Evolutionary conservation across 2,113 vertebrate genomes (phyloP).

Genomic region (Xyrauchen texanus): DNA sequence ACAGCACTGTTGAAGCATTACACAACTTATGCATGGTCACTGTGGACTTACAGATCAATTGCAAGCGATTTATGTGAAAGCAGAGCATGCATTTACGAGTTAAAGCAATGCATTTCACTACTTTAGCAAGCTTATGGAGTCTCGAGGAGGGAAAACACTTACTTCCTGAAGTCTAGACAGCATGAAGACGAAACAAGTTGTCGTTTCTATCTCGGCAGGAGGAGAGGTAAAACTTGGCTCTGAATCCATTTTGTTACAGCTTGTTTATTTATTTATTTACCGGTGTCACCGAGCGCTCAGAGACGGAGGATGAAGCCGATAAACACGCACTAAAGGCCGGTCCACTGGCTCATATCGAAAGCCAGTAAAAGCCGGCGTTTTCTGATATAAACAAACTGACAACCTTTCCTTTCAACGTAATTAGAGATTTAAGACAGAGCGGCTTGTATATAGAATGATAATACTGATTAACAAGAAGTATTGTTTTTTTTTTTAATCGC

Average conservation of each 20-base stretch:
- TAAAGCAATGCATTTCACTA: no score
- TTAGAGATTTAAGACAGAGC: background rate
- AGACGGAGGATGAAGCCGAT: background rate
- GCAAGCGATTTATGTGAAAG: no score
- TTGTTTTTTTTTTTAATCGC: no score
- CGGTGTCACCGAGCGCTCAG: background rate
- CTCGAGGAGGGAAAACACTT: conserved; percentile 28
- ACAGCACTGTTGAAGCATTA: no score
- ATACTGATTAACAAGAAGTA: background rate
- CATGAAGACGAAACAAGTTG: conserved; percentile 53
- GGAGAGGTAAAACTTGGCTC: background rate
- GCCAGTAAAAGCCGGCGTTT: background rate
- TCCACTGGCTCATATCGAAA: background rate
- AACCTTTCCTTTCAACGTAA: background rate
- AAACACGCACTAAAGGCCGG: conserved; percentile 30
- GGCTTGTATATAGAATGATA: background rate
- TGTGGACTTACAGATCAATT: no score
- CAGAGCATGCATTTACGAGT: no score
- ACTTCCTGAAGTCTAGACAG: conserved; percentile 58
- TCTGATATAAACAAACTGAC: background rate
- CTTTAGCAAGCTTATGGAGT: no score
- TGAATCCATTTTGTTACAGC: conserved; percentile 58
- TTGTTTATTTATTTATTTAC: background rate
- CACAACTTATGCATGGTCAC: no score
- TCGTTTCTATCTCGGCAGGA: conserved; percentile 36